These are phyloP conservation scores for Lampris incognitus DNA, from an alignment of 2,113 vertebrate genomes.

Conservation along the genomic window DNA sequence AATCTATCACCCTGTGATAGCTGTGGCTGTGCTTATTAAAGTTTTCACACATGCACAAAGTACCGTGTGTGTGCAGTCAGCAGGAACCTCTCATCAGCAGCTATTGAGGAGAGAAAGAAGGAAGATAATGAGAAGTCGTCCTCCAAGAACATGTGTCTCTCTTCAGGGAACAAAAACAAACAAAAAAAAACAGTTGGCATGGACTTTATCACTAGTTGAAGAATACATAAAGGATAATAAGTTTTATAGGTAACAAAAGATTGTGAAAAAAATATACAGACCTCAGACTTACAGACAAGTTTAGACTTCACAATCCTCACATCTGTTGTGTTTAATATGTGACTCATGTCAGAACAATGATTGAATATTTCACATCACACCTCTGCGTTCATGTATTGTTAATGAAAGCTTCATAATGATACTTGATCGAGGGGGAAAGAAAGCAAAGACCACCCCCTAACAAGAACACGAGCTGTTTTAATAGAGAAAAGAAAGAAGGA, in stretches of 20 bases:
- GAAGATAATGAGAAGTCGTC: not conserved
- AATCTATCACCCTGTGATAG: no score
- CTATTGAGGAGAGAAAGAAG: not conserved
- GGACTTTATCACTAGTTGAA: not conserved
- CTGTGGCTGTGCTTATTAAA: not conserved
- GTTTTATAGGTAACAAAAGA: not conserved
- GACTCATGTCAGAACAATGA: not conserved
- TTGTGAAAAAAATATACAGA: not conserved
- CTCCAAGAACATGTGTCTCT: not conserved
- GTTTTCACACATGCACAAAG: not conserved
- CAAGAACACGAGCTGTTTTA: no score
- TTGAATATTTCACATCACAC: not conserved
- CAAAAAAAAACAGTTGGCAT: not conserved
- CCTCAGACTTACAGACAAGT: no score
- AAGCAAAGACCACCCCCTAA: no score
- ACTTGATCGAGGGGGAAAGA: not conserved
- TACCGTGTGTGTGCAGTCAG: no score
- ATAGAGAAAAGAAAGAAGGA: no score
- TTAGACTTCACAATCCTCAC: not conserved
- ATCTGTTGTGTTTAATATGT: constrained; percentile 18
- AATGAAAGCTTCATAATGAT: not conserved
- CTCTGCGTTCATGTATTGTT: constrained; percentile 21
- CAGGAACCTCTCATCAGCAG: not conserved
- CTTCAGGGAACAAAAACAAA: not conserved
- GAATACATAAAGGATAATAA: not conserved